These are phyloP conservation scores for Orthosia cruda DNA, from an alignment of 2,888 invertebrate species.

Conservation along the genomic window DNA sequence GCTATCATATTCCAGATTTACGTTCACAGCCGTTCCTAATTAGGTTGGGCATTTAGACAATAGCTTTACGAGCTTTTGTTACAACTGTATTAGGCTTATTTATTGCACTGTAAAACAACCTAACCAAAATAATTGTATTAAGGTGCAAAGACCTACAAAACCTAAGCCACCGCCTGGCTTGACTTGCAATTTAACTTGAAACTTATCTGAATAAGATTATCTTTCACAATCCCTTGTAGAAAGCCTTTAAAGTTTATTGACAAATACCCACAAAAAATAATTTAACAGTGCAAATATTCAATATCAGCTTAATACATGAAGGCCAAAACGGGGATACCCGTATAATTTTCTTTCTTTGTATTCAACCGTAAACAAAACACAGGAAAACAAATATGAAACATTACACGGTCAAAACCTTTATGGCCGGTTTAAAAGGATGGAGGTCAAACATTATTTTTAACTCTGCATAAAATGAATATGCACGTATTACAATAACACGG, in stretches of 20 bases:
- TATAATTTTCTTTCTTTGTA: slow-evolving; percentile 58
- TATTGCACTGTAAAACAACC: slow-evolving; percentile 30
- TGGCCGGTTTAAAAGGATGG: slow-evolving; percentile 54
- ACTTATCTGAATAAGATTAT: slow-evolving; percentile 59
- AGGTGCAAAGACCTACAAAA: slow-evolving; percentile 25
- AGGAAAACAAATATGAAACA: slow-evolving; percentile 58
- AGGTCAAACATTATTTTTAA: slow-evolving; percentile 60
- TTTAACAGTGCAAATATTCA: slow-evolving; percentile 28
- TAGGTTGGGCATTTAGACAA: slow-evolving; percentile 56
- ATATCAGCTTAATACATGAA: slow-evolving; percentile 35
- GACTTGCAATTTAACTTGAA: slow-evolving; percentile 29
- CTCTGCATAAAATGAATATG: slow-evolving; percentile 36
- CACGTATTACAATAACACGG: slow-evolving; percentile 43
- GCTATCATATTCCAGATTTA: slow-evolving; percentile 54
- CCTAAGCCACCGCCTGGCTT: slow-evolving; percentile 11
- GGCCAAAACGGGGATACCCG: slow-evolving; percentile 32
- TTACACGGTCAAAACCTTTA: slow-evolving; percentile 40
- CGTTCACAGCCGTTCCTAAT: slow-evolving; percentile 51
- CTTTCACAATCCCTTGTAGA: slow-evolving; percentile 62
- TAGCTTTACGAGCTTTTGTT: slow-evolving; percentile 64
- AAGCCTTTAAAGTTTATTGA: slow-evolving; percentile 52
- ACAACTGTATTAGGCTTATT: slow-evolving; percentile 54
- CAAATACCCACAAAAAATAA: slow-evolving; percentile 21
- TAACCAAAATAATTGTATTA: slow-evolving; percentile 35
- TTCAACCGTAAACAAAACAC: slow-evolving; percentile 51